Evolutionary conservation across 1,140 invertebrate species (phyloP).

Genomic region (Zaprionus ornatus): DNA sequence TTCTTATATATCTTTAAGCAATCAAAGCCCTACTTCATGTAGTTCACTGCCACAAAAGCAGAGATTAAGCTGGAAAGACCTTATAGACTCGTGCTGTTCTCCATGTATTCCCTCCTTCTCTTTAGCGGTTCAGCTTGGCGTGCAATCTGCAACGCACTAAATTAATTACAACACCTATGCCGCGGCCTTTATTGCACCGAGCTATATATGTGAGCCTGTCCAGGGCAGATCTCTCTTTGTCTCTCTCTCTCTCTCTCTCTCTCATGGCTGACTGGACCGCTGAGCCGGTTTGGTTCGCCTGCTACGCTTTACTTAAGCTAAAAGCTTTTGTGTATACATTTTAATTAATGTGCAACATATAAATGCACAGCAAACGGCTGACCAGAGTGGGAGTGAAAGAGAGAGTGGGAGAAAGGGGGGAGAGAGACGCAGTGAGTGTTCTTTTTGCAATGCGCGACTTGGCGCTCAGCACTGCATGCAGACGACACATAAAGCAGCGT

Average conservation of each 20-base stretch:
- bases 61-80: background rate
- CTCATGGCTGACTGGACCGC: background rate
- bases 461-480: constrained; percentile 59
- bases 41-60: background rate
- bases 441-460: constrained; percentile 42
- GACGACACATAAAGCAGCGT: constrained; percentile 75
- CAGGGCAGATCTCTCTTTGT: background rate
- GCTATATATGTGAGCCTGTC: background rate
- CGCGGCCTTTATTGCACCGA: background rate
- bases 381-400: background rate
- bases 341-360: constrained; percentile 56
- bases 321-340: constrained; percentile 82
- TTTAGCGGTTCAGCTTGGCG: background rate
- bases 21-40: background rate
- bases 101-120: background rate
- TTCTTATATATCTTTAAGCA: background rate
- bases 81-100: background rate
- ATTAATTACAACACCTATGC: constrained; percentile 7
- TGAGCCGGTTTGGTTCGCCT: constrained; percentile 34
- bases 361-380: constrained; percentile 50
- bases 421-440: constrained; percentile 2
- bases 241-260: background rate
- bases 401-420: background rate
- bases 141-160: constrained; percentile 5
- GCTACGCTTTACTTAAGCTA: constrained; percentile 70